Evolutionary conservation across 2,888 invertebrate genomes (phyloP).

Genomic region (Phengaris alcon): DNA sequence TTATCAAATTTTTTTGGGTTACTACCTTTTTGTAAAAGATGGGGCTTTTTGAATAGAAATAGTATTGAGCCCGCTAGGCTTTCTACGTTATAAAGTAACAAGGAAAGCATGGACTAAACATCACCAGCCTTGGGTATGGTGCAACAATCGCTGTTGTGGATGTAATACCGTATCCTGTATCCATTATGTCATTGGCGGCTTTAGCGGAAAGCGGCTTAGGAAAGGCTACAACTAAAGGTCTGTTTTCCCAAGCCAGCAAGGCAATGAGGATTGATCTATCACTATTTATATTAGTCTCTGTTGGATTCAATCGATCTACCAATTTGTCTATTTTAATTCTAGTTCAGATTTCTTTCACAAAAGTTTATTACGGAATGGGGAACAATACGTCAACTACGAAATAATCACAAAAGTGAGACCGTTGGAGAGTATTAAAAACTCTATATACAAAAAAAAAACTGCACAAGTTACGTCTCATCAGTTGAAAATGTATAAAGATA

Average conservation of each 20-base stretch:
- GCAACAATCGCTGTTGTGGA: not conserved
- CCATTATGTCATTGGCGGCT: not conserved
- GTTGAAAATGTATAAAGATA: too few relatives aligned
- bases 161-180: not conserved
- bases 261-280: too few relatives aligned
- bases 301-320: too few relatives aligned
- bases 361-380: not conserved
- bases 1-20: not conserved
- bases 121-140: not conserved
- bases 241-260: too few relatives aligned
- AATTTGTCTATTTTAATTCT: too few relatives aligned
- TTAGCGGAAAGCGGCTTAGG: not conserved
- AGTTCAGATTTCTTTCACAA: too few relatives aligned
- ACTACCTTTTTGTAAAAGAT: not conserved
- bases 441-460: too few relatives aligned
- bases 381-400: too few relatives aligned
- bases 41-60: not conserved
- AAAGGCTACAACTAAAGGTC: not conserved
- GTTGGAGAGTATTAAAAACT: too few relatives aligned
- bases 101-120: not conserved
- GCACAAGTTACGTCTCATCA: too few relatives aligned
- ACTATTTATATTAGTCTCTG: too few relatives aligned
- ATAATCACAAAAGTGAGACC: too few relatives aligned
- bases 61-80: not conserved
- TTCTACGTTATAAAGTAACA: not conserved